Evolutionary conservation across 1,140 invertebrate species (phyloP), one percentile per base, ranked within the genome.

Genomic region (Scaptomyza montana): DNA sequence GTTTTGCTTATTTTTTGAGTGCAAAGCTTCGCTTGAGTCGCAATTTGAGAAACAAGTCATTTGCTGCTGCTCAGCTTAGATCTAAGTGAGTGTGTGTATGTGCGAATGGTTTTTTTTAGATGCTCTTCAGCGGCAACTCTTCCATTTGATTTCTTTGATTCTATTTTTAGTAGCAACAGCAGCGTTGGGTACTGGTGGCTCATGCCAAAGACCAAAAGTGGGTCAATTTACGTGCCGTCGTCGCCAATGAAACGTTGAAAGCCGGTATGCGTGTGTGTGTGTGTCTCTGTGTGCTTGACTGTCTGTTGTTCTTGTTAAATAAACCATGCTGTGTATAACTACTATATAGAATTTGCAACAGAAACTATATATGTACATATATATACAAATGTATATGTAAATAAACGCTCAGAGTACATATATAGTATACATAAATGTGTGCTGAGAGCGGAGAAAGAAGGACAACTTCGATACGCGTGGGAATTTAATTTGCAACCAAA

Each of bases 131-230:
- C 59, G 51, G 50, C 67, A 82, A 87, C 78, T 86, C 84, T 82
- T 87, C 82, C 82, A 79, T 86, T 87, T 86, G 82, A 86, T 86
- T 86, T 82, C 82, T 77, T 86, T 86, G 75, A 77, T 69, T 80
- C 65, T 64, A 61, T 77, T 74, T 64, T 69, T 69, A 46, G 36
- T 7, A 9, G 19, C 43, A 13, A 30, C 25, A 5, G 51, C 39
- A 60, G 10, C 74, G 60, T 28, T 56, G 21, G 36, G 25, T 51
- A 28, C 25, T 50, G 25, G 33, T 57, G 61, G 56, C 74, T 57
- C 68, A 68, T 67, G 73, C 65, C 77, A 77, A 69, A 69, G 64
- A 77, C 74, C 61, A 78, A 86, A 86, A 87, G 78, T 86, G 82
- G 82, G 82, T 86, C 82, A 87, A 62, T 86, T 75, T 72, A 74